Conservation (phyloP, 2,888 invertebrate genomes). For the Acleris holmiana region DNA sequence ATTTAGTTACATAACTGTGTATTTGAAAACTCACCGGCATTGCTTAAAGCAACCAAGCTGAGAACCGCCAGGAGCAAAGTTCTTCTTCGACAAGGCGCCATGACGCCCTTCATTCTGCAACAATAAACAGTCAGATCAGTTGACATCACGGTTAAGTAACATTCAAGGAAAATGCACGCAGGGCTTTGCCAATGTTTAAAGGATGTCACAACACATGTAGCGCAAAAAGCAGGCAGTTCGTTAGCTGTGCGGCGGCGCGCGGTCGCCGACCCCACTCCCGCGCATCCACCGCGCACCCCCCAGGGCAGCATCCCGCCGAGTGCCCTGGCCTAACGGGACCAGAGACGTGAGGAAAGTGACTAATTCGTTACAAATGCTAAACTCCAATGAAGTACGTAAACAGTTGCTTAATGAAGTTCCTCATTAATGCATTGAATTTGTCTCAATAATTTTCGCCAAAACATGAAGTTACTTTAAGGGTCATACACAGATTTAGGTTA, state of each 20-base stretch:
- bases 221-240: conserved; percentile 42
- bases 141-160: not conserved
- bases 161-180: not conserved
- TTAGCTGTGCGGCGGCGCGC: conserved; percentile 40
- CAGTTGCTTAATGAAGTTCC: too few relatives aligned
- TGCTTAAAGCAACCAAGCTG: conserved; percentile 35
- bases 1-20: not conserved
- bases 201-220: conserved; percentile 34
- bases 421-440: too few relatives aligned
- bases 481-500: too few relatives aligned
- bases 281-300: conserved; percentile 46
- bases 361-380: too few relatives aligned
- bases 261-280: conserved; percentile 44
- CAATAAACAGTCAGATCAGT: conserved; percentile 14
- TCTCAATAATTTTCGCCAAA: not conserved
- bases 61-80: conserved; percentile 46
- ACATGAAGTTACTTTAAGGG: not conserved
- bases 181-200: conserved; percentile 6
- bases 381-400: too few relatives aligned
- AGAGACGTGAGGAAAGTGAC: too few relatives aligned
- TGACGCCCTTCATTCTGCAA: conserved; percentile 55
- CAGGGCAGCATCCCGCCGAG: conserved; percentile 21
- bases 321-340: conserved; percentile 13
- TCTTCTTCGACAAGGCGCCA: conserved; percentile 56
- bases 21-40: conserved; percentile 43